These are phyloP conservation scores for Syrphus vitripennis DNA, from an alignment of 2,888 invertebrate genomes.

Conservation along the genomic window DNA sequence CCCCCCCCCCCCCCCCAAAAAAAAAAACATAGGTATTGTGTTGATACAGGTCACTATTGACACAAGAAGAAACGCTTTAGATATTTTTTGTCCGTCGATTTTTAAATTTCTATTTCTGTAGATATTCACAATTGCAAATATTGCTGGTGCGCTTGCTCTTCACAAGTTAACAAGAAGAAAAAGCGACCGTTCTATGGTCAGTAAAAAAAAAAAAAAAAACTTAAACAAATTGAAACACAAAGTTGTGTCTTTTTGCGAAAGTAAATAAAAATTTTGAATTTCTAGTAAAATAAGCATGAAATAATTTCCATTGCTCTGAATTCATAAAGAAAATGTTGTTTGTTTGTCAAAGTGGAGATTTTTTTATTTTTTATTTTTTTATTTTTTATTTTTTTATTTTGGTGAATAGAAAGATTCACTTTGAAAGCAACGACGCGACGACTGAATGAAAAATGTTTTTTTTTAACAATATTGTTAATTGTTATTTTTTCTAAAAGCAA, in stretches of 20 bases:
- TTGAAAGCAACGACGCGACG: too few relatives aligned
- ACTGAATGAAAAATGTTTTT: not conserved
- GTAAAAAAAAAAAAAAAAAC: not conserved
- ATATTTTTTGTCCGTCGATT: not conserved
- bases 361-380: too few relatives aligned
- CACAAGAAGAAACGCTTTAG: not conserved
- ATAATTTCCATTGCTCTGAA: not conserved
- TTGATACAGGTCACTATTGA: not conserved
- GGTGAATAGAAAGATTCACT: not conserved
- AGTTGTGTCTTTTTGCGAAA: not conserved
- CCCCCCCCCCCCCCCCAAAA: not conserved
- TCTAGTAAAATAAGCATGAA: not conserved
- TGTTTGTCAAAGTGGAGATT: not conserved
- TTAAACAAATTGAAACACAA: not conserved
- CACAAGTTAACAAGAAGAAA: not conserved
- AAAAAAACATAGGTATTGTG: not conserved
- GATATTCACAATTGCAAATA: not conserved
- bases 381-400: too few relatives aligned
- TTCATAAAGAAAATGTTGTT: not conserved
- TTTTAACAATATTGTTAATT: not conserved
- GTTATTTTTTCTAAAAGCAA: not conserved
- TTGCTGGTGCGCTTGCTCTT: not conserved
- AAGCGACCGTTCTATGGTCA: not conserved
- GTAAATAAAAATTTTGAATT: slow-evolving; percentile 2
- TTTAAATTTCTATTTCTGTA: not conserved